phyloP scores from a whole-genome alignment of 2,888 invertebrate species.

The Dasysyrphus albostriatus region DNA sequence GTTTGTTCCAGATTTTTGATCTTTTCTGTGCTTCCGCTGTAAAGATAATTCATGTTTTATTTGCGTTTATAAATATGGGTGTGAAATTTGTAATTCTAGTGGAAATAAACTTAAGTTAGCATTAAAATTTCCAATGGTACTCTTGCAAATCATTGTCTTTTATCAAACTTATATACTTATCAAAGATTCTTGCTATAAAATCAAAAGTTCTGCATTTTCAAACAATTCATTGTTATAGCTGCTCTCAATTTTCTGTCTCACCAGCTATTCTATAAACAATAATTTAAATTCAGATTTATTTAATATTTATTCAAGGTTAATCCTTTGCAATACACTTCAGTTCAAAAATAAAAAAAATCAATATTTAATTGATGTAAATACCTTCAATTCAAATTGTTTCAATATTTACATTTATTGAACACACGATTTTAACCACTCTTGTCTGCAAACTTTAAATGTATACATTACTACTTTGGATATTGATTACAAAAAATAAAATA shows the following conservation, averaged over 20 bases:
- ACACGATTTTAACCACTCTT: slow-evolving; percentile 7
- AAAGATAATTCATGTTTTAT: no score
- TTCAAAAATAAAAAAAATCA: neutral
- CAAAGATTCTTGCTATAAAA: no score
- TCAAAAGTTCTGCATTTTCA: neutral
- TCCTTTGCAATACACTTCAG: neutral
- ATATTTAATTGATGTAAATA: neutral
- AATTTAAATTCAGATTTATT: neutral
- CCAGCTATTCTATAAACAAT: neutral
- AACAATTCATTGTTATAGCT: neutral
- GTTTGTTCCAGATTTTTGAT: no score
- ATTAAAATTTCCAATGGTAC: no score
- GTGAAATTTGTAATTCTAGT: no score
- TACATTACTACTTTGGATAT: slow-evolving; percentile 33
- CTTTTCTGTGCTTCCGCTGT: no score
- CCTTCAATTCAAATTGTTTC: neutral
- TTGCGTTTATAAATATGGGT: no score
- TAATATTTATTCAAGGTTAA: neutral
- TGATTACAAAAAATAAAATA: slow-evolving; percentile 46
- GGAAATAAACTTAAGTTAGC: no score
- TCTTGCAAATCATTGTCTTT: no score
- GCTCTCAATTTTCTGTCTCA: neutral
- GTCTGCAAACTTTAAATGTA: slow-evolving; percentile 6
- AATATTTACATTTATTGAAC: neutral
- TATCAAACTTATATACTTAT: no score